Evolutionary conservation across 2,888 invertebrate species (phyloP).

Genomic region (Adelphocoris suturalis): DNA sequence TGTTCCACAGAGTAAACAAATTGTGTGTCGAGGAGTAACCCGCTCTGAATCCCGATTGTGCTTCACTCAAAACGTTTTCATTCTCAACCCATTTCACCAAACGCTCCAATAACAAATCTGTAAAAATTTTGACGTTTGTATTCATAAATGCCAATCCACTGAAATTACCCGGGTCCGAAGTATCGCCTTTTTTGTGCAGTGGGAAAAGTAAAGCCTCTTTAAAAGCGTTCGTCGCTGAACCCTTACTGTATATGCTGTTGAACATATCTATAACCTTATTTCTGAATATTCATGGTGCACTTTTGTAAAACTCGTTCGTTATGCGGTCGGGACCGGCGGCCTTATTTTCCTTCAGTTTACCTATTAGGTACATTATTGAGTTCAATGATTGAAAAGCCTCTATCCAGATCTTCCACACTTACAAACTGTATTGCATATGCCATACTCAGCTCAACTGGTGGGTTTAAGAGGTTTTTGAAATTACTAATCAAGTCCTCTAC

Average conservation of each 20-base stretch:
- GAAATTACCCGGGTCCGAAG: background rate
- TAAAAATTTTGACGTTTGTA: slow-evolving; percentile 62
- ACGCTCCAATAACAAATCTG: slow-evolving; percentile 60
- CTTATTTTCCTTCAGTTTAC: slow-evolving; percentile 40
- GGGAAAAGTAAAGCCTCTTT: background rate
- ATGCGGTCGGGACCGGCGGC: slow-evolving; percentile 52
- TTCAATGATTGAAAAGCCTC: background rate
- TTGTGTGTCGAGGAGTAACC: slow-evolving; percentile 51
- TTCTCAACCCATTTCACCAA: slow-evolving; percentile 17
- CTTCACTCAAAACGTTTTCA: slow-evolving; percentile 36
- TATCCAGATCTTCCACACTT: background rate
- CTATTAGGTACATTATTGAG: background rate
- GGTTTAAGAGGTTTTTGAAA: background rate
- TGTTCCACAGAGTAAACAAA: slow-evolving; percentile 38
- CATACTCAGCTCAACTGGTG: background rate
- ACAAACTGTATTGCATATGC: background rate
- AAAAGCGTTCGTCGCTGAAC: background rate
- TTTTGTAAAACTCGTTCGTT: slow-evolving; percentile 32
- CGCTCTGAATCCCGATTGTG: slow-evolving; percentile 63
- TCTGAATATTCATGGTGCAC: background rate
- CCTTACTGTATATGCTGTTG: background rate
- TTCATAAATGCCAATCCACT: background rate
- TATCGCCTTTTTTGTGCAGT: slow-evolving; percentile 1
- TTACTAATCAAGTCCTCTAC: background rate
- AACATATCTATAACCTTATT: background rate